phyloP scores from a whole-genome alignment of 2,113 vertebrate genomes.

The Aspiorhynchus laticeps region DNA sequence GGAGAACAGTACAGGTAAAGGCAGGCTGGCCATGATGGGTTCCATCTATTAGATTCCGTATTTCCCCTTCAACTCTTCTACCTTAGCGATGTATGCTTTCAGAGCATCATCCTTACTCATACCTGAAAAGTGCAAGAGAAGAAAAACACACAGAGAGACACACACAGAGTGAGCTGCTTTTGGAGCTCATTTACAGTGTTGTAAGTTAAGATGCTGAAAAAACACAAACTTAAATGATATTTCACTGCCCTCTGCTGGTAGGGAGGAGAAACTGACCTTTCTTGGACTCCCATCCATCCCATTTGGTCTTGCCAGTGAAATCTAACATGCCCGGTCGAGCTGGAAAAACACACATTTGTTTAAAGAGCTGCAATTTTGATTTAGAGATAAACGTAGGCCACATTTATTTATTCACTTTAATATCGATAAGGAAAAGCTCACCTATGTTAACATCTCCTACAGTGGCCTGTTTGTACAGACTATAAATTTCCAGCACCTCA shows the following conservation, averaged over 20 bases:
- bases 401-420: background rate
- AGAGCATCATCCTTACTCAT: conserved; percentile 85
- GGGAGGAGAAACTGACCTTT: no score
- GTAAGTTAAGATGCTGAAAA: background rate
- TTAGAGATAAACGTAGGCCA: background rate
- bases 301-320: no score
- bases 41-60: conserved; percentile 75
- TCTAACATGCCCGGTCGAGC: no score
- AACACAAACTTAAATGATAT: no score
- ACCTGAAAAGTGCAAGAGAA: conserved; percentile 68
- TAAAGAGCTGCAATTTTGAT: background rate
- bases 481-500: conserved; percentile 88
- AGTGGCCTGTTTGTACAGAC: conserved; percentile 86
- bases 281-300: no score
- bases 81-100: conserved; percentile 85
- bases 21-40: background rate
- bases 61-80: conserved; percentile 86
- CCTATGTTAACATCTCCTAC: conserved; percentile 90
- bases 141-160: background rate
- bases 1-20: background rate
- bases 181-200: background rate
- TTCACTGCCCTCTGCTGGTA: no score
- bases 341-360: background rate
- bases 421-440: conserved; percentile 60
- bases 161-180: background rate